Percentiles rank a stretch among this genome's conserved stretches.
Evolutionary conservation across 2,113 vertebrate species (phyloP).

Genomic region (Rhizomys pruinosus): DNA sequence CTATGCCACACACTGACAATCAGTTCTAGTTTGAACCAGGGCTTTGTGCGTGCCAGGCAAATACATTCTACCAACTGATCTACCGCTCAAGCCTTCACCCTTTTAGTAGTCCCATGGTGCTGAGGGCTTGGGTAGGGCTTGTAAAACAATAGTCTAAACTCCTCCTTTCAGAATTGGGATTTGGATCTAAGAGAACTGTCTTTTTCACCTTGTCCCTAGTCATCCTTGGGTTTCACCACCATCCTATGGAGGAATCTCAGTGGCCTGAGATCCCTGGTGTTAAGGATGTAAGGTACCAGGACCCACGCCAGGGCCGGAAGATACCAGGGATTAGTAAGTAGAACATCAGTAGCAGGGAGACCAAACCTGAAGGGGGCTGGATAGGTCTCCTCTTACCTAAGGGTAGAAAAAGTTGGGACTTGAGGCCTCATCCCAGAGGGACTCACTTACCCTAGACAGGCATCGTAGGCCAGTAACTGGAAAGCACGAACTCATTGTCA

Average conservation of each 20-base stretch:
- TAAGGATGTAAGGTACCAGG: background rate
- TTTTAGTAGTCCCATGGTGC: background rate
- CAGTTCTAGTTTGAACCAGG: background rate
- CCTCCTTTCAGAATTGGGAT: background rate
- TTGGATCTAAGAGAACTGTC: background rate
- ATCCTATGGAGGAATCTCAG: background rate
- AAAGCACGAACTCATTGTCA: conserved; percentile 85
- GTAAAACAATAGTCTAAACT: background rate
- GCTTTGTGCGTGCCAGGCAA: background rate
- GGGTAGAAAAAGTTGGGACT: background rate
- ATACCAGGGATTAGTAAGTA: background rate
- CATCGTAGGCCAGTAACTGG: conserved; percentile 83
- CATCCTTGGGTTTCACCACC: background rate
- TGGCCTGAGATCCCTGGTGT: background rate
- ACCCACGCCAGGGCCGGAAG: background rate
- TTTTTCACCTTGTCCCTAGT: background rate
- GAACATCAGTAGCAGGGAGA: background rate
- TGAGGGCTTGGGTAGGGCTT: background rate
- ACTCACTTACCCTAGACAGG: conserved; percentile 86
- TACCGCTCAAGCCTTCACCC: background rate
- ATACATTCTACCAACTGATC: background rate
- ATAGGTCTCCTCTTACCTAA: background rate
- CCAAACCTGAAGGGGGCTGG: background rate
- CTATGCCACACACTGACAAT: background rate
- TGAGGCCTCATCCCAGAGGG: background rate